Percentiles rank a stretch among this genome's conserved stretches.
Evolutionary conservation across 92 coral and sea anemone species (phyloP).

Genomic region (Umimayanthus chanpuru): DNA sequence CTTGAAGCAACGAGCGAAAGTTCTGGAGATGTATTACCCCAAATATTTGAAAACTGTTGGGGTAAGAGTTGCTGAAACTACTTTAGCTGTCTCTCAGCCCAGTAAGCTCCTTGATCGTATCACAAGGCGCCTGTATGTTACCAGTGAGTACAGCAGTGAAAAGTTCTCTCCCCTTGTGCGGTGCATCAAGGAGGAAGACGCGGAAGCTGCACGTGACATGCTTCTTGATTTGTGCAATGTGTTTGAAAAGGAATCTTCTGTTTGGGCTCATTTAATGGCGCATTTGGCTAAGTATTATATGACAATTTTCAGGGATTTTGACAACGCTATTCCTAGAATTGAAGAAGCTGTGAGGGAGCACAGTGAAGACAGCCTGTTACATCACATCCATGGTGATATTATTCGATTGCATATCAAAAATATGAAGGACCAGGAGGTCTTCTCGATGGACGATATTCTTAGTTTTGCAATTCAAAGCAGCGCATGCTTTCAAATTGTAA

Average conservation of each 20-base stretch:
- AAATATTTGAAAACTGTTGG: conserved; percentile 63
- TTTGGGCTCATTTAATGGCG: conserved; percentile 83
- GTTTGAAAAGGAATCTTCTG: conserved; percentile 62
- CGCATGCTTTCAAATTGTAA: conserved; percentile 66
- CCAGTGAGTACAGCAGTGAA: conserved; percentile 81
- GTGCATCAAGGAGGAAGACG: conserved; percentile 54
- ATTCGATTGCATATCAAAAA: conserved; percentile 70
- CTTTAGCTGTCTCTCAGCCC: conserved; percentile 55
- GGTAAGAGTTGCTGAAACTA: conserved; percentile 69
- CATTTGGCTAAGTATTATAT: conserved; percentile 81
- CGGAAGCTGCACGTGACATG: conserved; percentile 69
- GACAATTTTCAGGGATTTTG: conserved; percentile 48
- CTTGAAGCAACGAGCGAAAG: conserved; percentile 57
- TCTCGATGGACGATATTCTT: conserved; percentile 58
- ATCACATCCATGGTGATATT: conserved; percentile 85
- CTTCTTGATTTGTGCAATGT: conserved; percentile 61
- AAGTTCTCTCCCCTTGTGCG: conserved; percentile 81
- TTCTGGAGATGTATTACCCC: conserved; percentile 8
- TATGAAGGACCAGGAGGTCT: conserved; percentile 44
- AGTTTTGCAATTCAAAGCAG: conserved; percentile 73
- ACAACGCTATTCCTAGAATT: conserved; percentile 56
- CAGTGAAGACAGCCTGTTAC: conserved; percentile 67
- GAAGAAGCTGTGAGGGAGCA: conserved; percentile 68
- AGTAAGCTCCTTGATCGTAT: conserved; percentile 77
- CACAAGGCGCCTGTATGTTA: conserved; percentile 73